A percentile compares a stretch with the other conserved stretches of the same genome.
These are phyloP conservation scores for Chelonus formosanus DNA, from an alignment of 2,888 invertebrate species.

Conservation along the genomic window DNA sequence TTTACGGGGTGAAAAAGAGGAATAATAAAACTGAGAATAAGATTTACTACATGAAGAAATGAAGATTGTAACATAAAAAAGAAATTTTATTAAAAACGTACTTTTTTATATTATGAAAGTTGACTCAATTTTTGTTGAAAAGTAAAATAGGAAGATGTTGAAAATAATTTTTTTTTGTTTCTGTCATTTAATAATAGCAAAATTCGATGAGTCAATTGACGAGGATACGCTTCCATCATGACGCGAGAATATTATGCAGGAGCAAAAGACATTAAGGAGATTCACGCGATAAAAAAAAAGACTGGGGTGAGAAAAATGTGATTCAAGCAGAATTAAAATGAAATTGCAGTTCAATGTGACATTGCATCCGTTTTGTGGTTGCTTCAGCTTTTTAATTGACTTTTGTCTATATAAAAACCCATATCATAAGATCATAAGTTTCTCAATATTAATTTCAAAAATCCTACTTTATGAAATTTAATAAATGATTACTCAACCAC, in stretches of 20 bases:
- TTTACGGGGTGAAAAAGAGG: neutral
- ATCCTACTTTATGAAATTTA: too few species aligned
- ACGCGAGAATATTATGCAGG: neutral
- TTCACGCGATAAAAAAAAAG: neutral
- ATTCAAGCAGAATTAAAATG: constrained; percentile 8
- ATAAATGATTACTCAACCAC: too few species aligned
- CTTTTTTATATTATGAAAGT: too few species aligned
- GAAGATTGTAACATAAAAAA: too few species aligned
- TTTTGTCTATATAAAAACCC: neutral
- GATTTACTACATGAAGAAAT: too few species aligned
- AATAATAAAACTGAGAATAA: neutral
- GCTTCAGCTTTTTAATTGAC: constrained; percentile 9
- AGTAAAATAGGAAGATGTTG: too few species aligned
- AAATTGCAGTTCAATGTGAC: constrained; percentile 3
- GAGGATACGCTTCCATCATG: constrained; percentile 6
- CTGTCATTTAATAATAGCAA: neutral
- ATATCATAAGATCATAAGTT: too few species aligned
- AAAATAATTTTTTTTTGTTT: neutral
- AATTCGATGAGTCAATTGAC: constrained; percentile 13
- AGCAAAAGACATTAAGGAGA: neutral
- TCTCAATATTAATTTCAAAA: too few species aligned
- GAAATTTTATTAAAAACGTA: too few species aligned
- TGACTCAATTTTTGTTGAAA: too few species aligned
- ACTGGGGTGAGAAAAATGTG: neutral
- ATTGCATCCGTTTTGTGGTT: neutral